Percentiles rank a stretch among this genome's conserved stretches.
Evolutionary conservation across 2,113 vertebrate genomes (phyloP).

Genomic region (Paramormyrops kingsleyae): DNA sequence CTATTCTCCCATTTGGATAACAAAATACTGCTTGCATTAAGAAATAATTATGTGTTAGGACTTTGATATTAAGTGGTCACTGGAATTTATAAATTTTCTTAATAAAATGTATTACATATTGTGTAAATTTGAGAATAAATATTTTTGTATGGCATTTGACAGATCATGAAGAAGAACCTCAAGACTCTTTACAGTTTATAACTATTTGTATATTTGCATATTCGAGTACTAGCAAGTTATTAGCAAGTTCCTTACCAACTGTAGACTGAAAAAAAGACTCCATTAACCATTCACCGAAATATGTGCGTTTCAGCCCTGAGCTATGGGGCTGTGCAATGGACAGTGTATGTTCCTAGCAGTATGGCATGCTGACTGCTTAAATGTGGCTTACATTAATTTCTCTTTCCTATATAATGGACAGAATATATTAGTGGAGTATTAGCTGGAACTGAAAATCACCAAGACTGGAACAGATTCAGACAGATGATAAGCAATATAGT

Average conservation of each 20-base stretch:
- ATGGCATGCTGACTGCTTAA: background rate
- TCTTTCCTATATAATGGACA: background rate
- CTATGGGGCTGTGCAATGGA: background rate
- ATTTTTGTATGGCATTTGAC: background rate
- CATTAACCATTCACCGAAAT: background rate
- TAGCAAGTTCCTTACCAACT: background rate
- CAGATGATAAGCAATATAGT: background rate
- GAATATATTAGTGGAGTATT: background rate
- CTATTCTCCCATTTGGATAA: background rate
- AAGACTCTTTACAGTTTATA: background rate
- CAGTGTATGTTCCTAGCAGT: background rate
- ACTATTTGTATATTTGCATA: background rate
- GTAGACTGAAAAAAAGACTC: background rate
- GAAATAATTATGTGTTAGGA: background rate
- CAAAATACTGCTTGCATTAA: background rate
- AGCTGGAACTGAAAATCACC: background rate
- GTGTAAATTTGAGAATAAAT: background rate
- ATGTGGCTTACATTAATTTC: background rate
- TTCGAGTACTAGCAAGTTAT: background rate
- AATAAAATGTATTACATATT: background rate
- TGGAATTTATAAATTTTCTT: background rate
- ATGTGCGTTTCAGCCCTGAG: background rate
- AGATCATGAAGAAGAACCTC: background rate
- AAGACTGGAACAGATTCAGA: background rate
- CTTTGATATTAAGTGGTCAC: background rate